A percentile compares a stretch with the other conserved stretches of the same genome.
Evolutionary conservation across 2,113 vertebrate species (phyloP).

Genomic region (Heloderma charlesbogerti): DNA sequence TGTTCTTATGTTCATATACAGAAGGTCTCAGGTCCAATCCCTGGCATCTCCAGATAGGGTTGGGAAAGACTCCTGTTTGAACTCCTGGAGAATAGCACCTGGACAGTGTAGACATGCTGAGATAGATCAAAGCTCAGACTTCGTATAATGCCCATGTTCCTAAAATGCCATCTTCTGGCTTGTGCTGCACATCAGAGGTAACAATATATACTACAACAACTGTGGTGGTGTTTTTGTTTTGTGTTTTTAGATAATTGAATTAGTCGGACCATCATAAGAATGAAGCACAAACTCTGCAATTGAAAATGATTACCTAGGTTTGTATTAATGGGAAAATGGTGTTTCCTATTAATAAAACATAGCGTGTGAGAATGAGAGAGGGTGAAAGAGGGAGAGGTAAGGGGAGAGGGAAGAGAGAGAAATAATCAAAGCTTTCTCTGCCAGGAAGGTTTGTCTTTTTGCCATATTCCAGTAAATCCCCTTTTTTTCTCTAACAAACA

Average conservation of each 20-base stretch:
- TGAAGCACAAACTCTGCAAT: neutral
- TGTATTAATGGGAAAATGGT: slow-evolving; percentile 17
- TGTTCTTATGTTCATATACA: too few relatives aligned
- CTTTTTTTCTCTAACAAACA: slow-evolving; percentile 42
- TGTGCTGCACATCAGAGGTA: neutral
- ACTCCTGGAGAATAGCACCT: neutral
- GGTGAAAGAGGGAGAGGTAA: neutral
- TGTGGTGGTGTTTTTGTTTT: too few relatives aligned
- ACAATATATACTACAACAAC: neutral
- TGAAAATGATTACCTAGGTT: slow-evolving; percentile 45
- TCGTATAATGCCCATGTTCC: too few relatives aligned
- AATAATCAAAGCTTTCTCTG: slow-evolving; percentile 39
- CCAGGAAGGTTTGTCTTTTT: slow-evolving; percentile 51
- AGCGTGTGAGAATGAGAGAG: slow-evolving; percentile 19
- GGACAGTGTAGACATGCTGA: neutral
- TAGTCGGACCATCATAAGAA: neutral
- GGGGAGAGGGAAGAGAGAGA: neutral
- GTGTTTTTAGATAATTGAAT: too few relatives aligned
- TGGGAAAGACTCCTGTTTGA: neutral
- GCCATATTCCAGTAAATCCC: slow-evolving; percentile 71
- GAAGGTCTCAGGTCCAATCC: neutral
- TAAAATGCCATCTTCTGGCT: neutral
- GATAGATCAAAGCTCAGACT: neutral
- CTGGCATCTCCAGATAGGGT: neutral
- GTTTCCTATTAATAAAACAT: slow-evolving; percentile 38